phyloP scores from a whole-genome alignment of 2,888 invertebrate genomes.

The Drosophila engyochracea region DNA sequence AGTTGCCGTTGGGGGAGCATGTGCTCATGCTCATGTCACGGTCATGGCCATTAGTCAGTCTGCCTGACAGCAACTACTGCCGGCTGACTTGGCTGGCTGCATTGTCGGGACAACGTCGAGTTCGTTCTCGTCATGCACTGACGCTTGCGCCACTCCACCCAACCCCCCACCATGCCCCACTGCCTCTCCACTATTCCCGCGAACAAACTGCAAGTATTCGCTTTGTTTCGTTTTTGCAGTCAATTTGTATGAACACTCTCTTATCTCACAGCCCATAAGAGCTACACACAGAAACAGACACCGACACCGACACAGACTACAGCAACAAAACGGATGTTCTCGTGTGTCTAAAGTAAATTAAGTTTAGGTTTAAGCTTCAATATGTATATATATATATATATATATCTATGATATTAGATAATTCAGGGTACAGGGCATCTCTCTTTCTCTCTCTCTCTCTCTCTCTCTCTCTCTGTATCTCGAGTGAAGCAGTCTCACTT shows the following conservation, averaged over 20 bases:
- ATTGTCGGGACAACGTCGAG: constrained; percentile 3
- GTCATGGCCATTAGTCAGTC: constrained; percentile 36
- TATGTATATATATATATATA: not conserved
- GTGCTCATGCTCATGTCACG: constrained; percentile 34
- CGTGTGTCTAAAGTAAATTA: not conserved
- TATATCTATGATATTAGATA: not conserved
- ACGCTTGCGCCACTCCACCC: constrained; percentile 5
- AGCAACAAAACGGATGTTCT: not conserved
- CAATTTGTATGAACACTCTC: not conserved
- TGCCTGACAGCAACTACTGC: constrained; percentile 9
- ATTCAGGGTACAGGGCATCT: not conserved
- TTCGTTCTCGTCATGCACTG: constrained; percentile 15
- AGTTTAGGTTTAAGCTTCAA: not conserved
- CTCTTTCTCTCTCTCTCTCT: not conserved
- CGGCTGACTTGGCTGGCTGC: constrained; percentile 5
- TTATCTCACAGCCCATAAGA: not conserved
- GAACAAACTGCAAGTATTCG: not conserved
- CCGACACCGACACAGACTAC: too few relatives aligned
- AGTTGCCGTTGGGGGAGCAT: not conserved
- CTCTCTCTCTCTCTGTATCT: not conserved
- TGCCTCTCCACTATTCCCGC: not conserved
- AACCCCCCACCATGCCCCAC: not conserved
- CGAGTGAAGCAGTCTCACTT: not conserved
- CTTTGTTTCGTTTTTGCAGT: not conserved
- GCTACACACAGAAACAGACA: not conserved